These are phyloP conservation scores for Synanthedon vespiformis DNA, from an alignment of 2,888 invertebrate genomes.

Conservation along the genomic window DNA sequence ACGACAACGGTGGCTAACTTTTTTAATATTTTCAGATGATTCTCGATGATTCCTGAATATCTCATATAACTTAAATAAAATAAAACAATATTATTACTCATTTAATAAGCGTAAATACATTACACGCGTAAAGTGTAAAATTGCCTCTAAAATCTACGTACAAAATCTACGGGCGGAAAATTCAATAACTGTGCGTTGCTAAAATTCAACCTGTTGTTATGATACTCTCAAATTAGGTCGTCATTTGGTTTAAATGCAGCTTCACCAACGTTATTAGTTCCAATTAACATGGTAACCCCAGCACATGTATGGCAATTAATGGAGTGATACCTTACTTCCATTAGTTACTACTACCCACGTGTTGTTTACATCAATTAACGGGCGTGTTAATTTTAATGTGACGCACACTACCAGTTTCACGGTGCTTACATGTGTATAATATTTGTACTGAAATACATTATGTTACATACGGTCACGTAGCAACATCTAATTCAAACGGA, in stretches of 20 bases:
- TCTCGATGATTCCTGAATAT: no score
- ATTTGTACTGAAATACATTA: background rate
- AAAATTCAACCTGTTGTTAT: background rate
- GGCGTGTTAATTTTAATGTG: conserved; percentile 55
- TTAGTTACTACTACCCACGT: conserved; percentile 40
- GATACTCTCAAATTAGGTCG: background rate
- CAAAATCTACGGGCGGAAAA: background rate
- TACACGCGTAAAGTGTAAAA: background rate
- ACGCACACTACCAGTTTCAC: background rate
- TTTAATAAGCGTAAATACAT: background rate
- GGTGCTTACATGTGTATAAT: background rate
- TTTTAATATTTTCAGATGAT: no score
- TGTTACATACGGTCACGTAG: background rate
- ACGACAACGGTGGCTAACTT: no score
- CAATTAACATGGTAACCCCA: conserved; percentile 66
- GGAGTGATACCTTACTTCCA: conserved; percentile 67
- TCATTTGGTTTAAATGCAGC: conserved; percentile 31
- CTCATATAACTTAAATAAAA: background rate
- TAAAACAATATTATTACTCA: background rate
- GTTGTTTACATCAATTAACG: conserved; percentile 66
- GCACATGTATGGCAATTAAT: conserved; percentile 65
- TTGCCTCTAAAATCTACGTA: background rate
- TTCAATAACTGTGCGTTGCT: background rate
- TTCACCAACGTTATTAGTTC: conserved; percentile 56
- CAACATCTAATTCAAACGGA: background rate